Evolutionary conservation across 2,797 vertebrate genomes (phyloP).

Genomic region (Octomys mimax): DNA sequence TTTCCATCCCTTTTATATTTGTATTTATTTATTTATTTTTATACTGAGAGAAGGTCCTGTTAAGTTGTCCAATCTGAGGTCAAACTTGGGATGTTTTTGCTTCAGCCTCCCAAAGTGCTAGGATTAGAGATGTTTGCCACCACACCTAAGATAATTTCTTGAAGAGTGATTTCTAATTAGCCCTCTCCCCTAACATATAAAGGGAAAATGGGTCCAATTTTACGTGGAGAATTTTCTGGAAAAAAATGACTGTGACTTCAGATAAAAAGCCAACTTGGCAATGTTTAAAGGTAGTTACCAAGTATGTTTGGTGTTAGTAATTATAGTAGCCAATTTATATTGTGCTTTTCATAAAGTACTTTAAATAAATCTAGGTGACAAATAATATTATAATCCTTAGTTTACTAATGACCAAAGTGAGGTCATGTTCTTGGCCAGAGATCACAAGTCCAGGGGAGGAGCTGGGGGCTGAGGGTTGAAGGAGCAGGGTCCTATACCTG

Average conservation of each 20-base stretch:
- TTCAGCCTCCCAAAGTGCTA: neutral
- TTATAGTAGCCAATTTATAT: neutral
- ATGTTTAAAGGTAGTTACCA: neutral
- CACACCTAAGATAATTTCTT: neutral
- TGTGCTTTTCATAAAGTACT: neutral
- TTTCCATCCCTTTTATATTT: neutral
- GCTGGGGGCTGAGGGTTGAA: neutral
- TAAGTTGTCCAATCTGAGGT: neutral
- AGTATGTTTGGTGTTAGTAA: neutral
- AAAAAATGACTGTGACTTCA: neutral
- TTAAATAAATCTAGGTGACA: neutral
- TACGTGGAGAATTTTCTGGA: slow-evolving; percentile 19
- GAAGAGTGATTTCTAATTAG: neutral
- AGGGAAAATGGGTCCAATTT: neutral
- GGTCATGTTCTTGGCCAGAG: neutral
- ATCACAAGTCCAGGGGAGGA: neutral
- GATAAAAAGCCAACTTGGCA: neutral
- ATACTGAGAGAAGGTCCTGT: neutral
- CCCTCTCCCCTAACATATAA: neutral
- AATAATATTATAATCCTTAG: neutral
- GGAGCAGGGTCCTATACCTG: neutral
- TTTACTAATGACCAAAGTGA: slow-evolving; percentile 52
- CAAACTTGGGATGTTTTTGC: neutral
- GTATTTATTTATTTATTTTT: neutral
- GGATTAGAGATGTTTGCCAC: neutral